A percentile compares a stretch with the other conserved stretches of the same genome.
phyloP scores from a whole-genome alignment of 2,113 vertebrate genomes.

The Hylia prasina region DNA sequence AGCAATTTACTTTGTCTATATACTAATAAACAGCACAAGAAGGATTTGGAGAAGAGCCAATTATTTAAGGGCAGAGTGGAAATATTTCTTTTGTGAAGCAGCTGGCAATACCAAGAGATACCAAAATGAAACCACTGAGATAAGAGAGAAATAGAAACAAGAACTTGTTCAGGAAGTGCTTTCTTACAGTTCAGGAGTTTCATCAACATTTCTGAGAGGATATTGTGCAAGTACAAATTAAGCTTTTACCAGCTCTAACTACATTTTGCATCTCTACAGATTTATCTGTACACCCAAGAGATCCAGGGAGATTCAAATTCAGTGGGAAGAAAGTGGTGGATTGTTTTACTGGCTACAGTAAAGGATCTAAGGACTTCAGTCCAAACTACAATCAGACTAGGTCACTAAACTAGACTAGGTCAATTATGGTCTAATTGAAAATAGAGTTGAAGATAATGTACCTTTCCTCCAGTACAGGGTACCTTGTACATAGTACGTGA shows the following conservation, averaged over 20 bases:
- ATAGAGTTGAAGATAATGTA: slow-evolving; percentile 35
- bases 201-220: neutral
- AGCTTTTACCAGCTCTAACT: neutral
- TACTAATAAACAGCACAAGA: neutral
- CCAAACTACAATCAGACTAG: slow-evolving; percentile 15
- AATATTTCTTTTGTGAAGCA: neutral
- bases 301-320: neutral
- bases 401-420: slow-evolving; percentile 29
- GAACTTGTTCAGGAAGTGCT: neutral
- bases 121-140: neutral
- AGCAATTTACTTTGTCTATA: neutral
- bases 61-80: neutral
- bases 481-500: slow-evolving; percentile 61
- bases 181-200: neutral
- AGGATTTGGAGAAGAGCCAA: neutral
- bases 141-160: neutral
- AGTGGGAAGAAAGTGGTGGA: neutral
- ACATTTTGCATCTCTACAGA: neutral
- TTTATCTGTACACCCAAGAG: neutral
- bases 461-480: slow-evolving; percentile 74
- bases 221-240: neutral
- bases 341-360: slow-evolving; percentile 1
- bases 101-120: neutral
- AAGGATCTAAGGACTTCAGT: neutral
- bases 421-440: slow-evolving; percentile 48